phyloP scores from a whole-genome alignment of 2,797 vertebrate genomes.

The Naso thynnoides region DNA sequence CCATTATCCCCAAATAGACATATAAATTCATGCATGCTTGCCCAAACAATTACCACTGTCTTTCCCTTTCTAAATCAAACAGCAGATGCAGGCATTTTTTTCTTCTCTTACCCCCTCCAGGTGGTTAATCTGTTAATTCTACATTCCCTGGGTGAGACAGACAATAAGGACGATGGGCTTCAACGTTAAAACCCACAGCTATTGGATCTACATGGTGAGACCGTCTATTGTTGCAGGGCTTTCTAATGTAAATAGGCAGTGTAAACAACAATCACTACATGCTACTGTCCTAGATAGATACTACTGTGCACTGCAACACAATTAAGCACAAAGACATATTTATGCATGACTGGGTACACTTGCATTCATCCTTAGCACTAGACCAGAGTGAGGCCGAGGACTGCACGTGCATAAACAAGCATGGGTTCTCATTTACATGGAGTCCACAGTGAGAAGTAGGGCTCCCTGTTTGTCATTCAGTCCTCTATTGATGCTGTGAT shows the following conservation, averaged over 20 bases:
- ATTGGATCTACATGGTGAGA: slow-evolving; percentile 60
- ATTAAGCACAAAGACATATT: slow-evolving; percentile 69
- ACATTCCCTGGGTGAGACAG: slow-evolving; percentile 70
- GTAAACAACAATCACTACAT: slow-evolving; percentile 74
- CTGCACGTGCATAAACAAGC: slow-evolving; percentile 41
- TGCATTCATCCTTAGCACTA: slow-evolving; percentile 36
- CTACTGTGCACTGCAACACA: slow-evolving; percentile 46
- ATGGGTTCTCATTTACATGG: slow-evolving; percentile 25
- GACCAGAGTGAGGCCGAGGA: slow-evolving; percentile 28
- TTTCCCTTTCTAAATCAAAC: slow-evolving; percentile 69
- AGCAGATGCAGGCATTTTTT: slow-evolving; percentile 51
- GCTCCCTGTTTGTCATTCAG: neutral
- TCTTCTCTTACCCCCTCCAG: slow-evolving; percentile 35
- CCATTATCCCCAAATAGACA: slow-evolving; percentile 70
- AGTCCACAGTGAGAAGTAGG: slow-evolving; percentile 9
- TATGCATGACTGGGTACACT: slow-evolving; percentile 56
- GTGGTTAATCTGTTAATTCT: slow-evolving; percentile 80
- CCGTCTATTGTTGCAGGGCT: slow-evolving; percentile 66
- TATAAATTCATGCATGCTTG: slow-evolving; percentile 53
- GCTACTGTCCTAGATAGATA: slow-evolving; percentile 73
- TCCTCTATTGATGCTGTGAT: neutral
- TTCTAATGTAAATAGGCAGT: slow-evolving; percentile 79
- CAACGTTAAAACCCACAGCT: slow-evolving; percentile 58
- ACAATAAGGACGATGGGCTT: slow-evolving; percentile 69
- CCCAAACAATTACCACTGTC: slow-evolving; percentile 71